phyloP scores from a whole-genome alignment of 1,140 invertebrate genomes.

The Drosophila funebris region DNA sequence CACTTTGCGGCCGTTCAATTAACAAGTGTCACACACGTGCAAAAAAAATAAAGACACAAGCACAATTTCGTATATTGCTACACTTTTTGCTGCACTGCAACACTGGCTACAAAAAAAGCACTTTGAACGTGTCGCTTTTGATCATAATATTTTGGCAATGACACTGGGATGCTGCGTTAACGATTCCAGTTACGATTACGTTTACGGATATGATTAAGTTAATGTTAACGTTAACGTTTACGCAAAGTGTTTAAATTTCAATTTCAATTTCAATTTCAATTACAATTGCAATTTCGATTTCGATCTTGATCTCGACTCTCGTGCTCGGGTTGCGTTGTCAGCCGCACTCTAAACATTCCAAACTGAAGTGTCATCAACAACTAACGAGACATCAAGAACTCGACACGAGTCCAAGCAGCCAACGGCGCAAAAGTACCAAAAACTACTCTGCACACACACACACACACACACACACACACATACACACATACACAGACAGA shows the following conservation, averaged over 20 bases:
- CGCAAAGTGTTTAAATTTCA: not conserved
- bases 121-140: not conserved
- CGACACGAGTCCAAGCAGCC: constrained; percentile 81
- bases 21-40: constrained; percentile 22
- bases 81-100: not conserved
- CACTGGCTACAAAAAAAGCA: not conserved
- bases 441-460: constrained; percentile 44
- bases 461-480: constrained; percentile 20
- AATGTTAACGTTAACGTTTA: not conserved
- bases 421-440: constrained; percentile 77
- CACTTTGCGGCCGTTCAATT: constrained; percentile 70
- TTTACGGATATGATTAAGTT: too few relatives aligned
- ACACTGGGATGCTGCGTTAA: too few relatives aligned
- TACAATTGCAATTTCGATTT: not conserved
- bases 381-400: constrained; percentile 83
- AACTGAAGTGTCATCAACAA: constrained; percentile 84
- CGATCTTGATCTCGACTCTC: constrained; percentile 18
- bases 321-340: constrained; percentile 32
- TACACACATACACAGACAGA: constrained; percentile 19
- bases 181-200: too few relatives aligned
- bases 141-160: too few relatives aligned
- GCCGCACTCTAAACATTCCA: constrained; percentile 82
- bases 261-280: not conserved
- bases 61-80: not conserved
- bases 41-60: constrained; percentile 1